Conservation (phyloP, 1,140 invertebrate species). For the Drosophila trapezifrons region DNA sequence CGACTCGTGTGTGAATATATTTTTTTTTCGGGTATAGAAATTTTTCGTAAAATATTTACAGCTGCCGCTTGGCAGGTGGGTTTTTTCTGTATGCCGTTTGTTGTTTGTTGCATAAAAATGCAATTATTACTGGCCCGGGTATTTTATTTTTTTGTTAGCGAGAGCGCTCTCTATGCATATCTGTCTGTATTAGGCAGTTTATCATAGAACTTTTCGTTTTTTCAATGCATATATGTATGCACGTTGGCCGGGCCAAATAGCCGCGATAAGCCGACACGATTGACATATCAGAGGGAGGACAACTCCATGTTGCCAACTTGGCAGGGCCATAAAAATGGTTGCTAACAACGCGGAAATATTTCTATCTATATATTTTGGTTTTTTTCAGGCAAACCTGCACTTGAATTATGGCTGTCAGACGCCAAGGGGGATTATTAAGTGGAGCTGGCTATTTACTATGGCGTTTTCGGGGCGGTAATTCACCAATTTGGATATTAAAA, state of each 20-base stretch:
- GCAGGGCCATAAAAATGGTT: constrained; percentile 35
- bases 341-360: constrained; percentile 36
- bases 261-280: constrained; percentile 56
- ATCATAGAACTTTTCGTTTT: constrained; percentile 42
- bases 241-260: constrained; percentile 20
- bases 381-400: constrained; percentile 7
- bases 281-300: constrained; percentile 46
- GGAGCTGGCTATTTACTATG: not conserved
- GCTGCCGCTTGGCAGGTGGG: constrained; percentile 16
- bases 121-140: constrained; percentile 62
- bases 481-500: not conserved
- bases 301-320: constrained; percentile 51
- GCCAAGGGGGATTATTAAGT: constrained; percentile 4
- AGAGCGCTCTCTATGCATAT: constrained; percentile 21
- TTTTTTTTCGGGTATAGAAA: constrained; percentile 56
- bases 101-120: constrained; percentile 71
- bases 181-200: constrained; percentile 48
- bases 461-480: not conserved
- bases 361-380: not conserved
- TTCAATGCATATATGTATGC: constrained; percentile 12
- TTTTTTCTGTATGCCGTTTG: constrained; percentile 37
- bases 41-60: constrained; percentile 74
- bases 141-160: constrained; percentile 31
- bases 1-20: constrained; percentile 11
- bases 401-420: constrained; percentile 25